phyloP scores from a whole-genome alignment of 2,888 invertebrate species.

The Biston stratarius region DNA sequence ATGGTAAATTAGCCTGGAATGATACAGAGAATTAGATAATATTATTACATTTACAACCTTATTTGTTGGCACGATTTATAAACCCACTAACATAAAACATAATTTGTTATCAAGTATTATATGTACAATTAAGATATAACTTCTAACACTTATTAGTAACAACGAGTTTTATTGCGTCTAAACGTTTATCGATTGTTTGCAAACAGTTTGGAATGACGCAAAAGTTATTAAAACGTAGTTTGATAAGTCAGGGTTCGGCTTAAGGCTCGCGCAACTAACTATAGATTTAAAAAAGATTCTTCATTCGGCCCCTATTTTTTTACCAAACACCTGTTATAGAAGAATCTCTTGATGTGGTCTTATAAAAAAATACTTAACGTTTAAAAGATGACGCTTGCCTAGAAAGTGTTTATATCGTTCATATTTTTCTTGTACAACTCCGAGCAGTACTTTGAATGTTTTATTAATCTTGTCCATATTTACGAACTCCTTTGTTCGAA shows the following conservation, averaged over 20 bases:
- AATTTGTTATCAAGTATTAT: not conserved
- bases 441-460: too few relatives aligned
- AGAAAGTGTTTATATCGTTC: too few relatives aligned
- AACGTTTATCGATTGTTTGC: slow-evolving; percentile 25
- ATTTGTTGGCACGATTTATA: not conserved
- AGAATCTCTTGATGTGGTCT: not conserved
- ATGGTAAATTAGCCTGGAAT: not conserved
- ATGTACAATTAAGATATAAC: slow-evolving; percentile 5
- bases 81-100: slow-evolving; percentile 9
- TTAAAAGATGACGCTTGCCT: too few relatives aligned
- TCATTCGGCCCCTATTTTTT: too few relatives aligned
- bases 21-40: not conserved
- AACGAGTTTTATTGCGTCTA: slow-evolving; percentile 30
- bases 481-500: not conserved
- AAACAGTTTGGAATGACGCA: slow-evolving; percentile 32
- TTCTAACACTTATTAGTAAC: slow-evolving; percentile 7
- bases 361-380: not conserved
- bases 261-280: not conserved
- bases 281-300: too few relatives aligned
- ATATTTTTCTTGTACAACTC: too few relatives aligned
- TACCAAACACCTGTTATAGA: too few relatives aligned
- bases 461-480: not conserved
- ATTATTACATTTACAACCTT: not conserved
- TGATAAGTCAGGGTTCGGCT: slow-evolving; percentile 6
- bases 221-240: slow-evolving; percentile 14